These are phyloP conservation scores for Hofmannophila pseudospretella DNA, from an alignment of 2,888 invertebrate genomes.

Conservation along the genomic window DNA sequence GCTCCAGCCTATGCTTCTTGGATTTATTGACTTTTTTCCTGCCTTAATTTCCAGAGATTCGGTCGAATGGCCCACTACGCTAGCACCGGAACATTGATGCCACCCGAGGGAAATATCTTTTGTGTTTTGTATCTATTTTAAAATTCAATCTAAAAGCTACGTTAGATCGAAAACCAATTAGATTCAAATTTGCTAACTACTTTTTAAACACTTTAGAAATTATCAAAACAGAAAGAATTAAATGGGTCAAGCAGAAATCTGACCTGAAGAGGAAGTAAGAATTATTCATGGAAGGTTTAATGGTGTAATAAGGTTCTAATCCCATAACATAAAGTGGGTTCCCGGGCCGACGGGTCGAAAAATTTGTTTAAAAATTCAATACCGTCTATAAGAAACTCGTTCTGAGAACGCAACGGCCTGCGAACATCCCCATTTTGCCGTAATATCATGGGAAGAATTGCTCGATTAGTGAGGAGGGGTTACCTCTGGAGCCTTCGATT, in stretches of 20 bases:
- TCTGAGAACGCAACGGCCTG: constrained; percentile 69
- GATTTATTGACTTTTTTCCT: constrained; percentile 73
- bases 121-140: constrained; percentile 61
- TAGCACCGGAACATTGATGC: constrained; percentile 70
- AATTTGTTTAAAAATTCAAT: constrained; percentile 75
- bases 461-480: constrained; percentile 66
- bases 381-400: constrained; percentile 70
- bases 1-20: constrained; percentile 53
- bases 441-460: constrained; percentile 73
- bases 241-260: background rate
- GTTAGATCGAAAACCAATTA: too few species aligned
- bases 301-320: constrained; percentile 60
- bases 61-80: constrained; percentile 69
- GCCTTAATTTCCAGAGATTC: constrained; percentile 74
- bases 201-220: too few species aligned
- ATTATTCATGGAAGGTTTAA: constrained; percentile 56
- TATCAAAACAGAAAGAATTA: background rate
- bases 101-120: constrained; percentile 69
- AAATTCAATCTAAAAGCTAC: constrained; percentile 28
- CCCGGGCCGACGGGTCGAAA: constrained; percentile 53
- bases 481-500: constrained; percentile 47
- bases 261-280: constrained; percentile 19
- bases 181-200: too few species aligned
- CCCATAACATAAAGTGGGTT: constrained; percentile 61
- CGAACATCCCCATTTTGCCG: constrained; percentile 70